These are phyloP conservation scores for Caenorhabditis inopinata DNA, from an alignment of 1,140 invertebrate species.

Conservation along the genomic window DNA sequence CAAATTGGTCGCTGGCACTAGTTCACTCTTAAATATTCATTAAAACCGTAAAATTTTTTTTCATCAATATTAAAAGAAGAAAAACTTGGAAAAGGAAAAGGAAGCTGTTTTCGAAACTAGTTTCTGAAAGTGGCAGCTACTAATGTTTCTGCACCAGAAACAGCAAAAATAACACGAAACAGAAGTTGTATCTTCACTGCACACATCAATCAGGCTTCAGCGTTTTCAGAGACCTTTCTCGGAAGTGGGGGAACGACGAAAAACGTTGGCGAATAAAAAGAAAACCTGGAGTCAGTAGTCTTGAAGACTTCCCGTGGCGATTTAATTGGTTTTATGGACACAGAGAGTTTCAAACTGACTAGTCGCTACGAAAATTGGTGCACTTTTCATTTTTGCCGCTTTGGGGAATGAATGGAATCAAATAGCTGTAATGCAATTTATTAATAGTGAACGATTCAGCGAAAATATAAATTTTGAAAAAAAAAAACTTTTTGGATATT, in stretches of 20 bases:
- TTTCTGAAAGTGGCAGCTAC: slow-evolving; percentile 27
- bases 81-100: neutral
- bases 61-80: slow-evolving; percentile 10
- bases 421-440: too few species aligned
- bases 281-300: slow-evolving; percentile 18
- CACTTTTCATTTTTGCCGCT: too few species aligned
- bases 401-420: too few species aligned
- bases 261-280: neutral
- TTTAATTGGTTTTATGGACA: neutral
- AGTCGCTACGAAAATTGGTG: neutral
- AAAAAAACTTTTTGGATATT: too few species aligned
- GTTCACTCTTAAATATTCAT: too few species aligned
- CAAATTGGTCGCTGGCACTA: too few species aligned
- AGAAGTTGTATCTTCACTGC: too few species aligned
- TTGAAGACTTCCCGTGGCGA: neutral
- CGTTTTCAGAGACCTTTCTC: neutral
- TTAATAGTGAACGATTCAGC: too few species aligned
- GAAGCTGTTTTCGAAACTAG: neutral
- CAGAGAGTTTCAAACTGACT: neutral
- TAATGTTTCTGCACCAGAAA: too few species aligned
- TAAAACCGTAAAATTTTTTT: too few species aligned
- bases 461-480: too few species aligned
- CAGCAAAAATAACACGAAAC: too few species aligned
- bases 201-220: slow-evolving; percentile 15
- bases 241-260: neutral